Conservation (phyloP, 2,888 invertebrate species). For the Machimus atricapillus region DNA sequence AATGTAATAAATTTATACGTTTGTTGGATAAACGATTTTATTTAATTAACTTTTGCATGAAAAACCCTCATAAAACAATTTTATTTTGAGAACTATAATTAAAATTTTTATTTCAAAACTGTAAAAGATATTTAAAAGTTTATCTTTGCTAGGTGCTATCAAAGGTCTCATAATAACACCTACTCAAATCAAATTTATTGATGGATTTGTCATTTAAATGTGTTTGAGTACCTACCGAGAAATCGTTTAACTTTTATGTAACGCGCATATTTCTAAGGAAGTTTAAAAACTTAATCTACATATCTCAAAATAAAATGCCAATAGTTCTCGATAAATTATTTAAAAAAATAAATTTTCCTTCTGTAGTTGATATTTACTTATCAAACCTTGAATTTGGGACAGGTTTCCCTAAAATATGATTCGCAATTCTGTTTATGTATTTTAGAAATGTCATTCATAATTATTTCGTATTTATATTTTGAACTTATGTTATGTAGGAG, state of each 20-base stretch:
- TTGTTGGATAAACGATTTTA: not conserved
- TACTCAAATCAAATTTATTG: not conserved
- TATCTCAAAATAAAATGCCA: too few relatives aligned
- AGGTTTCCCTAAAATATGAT: too few relatives aligned
- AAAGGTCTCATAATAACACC: not conserved
- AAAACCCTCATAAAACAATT: too few relatives aligned
- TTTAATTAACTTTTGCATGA: not conserved
- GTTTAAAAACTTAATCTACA: too few relatives aligned
- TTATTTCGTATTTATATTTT: not conserved
- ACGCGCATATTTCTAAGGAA: too few relatives aligned
- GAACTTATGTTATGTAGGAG: not conserved
- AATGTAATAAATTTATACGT: not conserved
- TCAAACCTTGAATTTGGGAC: too few relatives aligned
- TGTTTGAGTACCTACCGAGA: not conserved
- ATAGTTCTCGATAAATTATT: not conserved
- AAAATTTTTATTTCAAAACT: too few relatives aligned
- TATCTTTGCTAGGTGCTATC: too few relatives aligned
- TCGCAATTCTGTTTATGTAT: not conserved
- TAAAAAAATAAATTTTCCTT: too few relatives aligned
- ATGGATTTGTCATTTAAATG: not conserved
- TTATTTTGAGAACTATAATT: too few relatives aligned
- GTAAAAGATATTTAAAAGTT: too few relatives aligned
- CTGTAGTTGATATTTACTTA: too few relatives aligned
- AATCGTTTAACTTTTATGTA: not conserved
- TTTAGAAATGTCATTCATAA: not conserved